phyloP scores from a whole-genome alignment of 1,140 invertebrate genomes.

The Neocloeon triangulifer region DNA sequence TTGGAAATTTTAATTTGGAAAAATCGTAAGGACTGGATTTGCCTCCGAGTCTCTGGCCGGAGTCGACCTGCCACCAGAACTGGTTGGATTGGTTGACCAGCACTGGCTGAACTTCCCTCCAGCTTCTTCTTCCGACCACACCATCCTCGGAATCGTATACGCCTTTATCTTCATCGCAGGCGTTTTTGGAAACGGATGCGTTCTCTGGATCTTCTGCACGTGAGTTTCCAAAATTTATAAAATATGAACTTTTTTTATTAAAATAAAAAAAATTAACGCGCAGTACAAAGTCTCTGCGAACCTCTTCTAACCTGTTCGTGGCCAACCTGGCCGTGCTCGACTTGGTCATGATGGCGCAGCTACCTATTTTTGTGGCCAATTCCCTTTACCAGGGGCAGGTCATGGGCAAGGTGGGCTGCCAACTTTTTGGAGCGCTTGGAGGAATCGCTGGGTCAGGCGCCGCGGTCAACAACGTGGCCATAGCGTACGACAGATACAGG shows the following conservation, averaged over 20 bases:
- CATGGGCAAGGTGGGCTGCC: slow-evolving; percentile 42
- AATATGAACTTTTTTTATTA: slow-evolving; percentile 10
- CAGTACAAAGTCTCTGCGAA: slow-evolving; percentile 40
- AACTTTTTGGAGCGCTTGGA: slow-evolving; percentile 40
- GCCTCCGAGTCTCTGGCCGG: too few species aligned
- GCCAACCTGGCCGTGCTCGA: slow-evolving; percentile 57
- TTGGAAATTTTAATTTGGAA: too few species aligned
- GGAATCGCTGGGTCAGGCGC: slow-evolving; percentile 45
- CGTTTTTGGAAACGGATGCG: slow-evolving; percentile 50
- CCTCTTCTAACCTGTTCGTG: slow-evolving; percentile 57
- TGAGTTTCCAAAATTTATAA: slow-evolving; percentile 25
- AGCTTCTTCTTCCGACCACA: slow-evolving; percentile 45
- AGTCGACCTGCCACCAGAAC: slow-evolving; percentile 43
- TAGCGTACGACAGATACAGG: slow-evolving; percentile 53
- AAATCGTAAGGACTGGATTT: too few species aligned
- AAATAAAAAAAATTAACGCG: slow-evolving; percentile 6
- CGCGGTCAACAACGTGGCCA: slow-evolving; percentile 47
- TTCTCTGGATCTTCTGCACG: slow-evolving; percentile 62
- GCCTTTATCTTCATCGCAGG: slow-evolving; percentile 40
- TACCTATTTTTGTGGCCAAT: slow-evolving; percentile 42
- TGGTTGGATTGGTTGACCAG: slow-evolving; percentile 38
- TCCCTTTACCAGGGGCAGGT: slow-evolving; percentile 37
- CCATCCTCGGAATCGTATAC: slow-evolving; percentile 46
- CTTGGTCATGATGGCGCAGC: slow-evolving; percentile 48
- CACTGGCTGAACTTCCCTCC: slow-evolving; percentile 46